Percentiles rank a stretch among this genome's conserved stretches.
These are phyloP conservation scores for Stramonita haemastoma DNA, from an alignment of 2,888 invertebrate genomes.

Conservation along the genomic window DNA sequence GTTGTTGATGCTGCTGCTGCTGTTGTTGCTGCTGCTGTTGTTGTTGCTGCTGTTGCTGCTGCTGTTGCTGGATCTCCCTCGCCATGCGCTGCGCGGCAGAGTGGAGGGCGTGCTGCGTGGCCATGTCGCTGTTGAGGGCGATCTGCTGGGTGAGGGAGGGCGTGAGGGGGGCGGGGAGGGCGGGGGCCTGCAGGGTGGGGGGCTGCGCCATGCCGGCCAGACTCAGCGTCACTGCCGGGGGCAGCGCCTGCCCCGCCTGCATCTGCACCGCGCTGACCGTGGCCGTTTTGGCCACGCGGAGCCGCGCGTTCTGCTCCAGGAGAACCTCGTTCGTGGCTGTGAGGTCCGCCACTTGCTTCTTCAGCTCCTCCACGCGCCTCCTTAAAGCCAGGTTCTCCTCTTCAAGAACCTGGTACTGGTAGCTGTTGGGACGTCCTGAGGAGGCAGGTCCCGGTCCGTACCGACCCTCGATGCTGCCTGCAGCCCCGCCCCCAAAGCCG, in stretches of 20 bases:
- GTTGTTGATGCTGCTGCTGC: constrained; percentile 21
- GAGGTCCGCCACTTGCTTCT: constrained; percentile 85
- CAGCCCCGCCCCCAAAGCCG: background rate
- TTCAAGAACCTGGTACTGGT: constrained; percentile 75
- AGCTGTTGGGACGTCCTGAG: constrained; percentile 63
- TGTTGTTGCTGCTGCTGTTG: constrained; percentile 17
- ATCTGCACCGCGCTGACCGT: constrained; percentile 60
- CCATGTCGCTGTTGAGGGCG: constrained; percentile 72
- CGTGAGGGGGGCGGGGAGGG: constrained; percentile 55
- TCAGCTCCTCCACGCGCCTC: constrained; percentile 84
- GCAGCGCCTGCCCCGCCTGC: constrained; percentile 73
- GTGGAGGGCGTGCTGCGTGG: constrained; percentile 71
- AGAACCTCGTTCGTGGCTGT: constrained; percentile 88
- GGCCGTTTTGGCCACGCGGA: constrained; percentile 78
- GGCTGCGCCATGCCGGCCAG: constrained; percentile 71
- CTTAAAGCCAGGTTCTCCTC: constrained; percentile 85
- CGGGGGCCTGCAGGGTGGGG: constrained; percentile 62
- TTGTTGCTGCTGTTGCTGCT: constrained; percentile 15
- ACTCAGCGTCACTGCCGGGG: constrained; percentile 72
- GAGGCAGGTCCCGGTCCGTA: constrained; percentile 52
- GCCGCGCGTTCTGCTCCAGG: constrained; percentile 86
- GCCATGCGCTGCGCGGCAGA: constrained; percentile 65
- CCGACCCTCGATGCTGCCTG: constrained; percentile 38
- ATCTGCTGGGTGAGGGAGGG: constrained; percentile 76
- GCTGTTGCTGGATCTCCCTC: constrained; percentile 57